These are phyloP conservation scores for Enteromius thamalakanensis DNA, from an alignment of 2,797 vertebrate species.

Conservation along the genomic window DNA sequence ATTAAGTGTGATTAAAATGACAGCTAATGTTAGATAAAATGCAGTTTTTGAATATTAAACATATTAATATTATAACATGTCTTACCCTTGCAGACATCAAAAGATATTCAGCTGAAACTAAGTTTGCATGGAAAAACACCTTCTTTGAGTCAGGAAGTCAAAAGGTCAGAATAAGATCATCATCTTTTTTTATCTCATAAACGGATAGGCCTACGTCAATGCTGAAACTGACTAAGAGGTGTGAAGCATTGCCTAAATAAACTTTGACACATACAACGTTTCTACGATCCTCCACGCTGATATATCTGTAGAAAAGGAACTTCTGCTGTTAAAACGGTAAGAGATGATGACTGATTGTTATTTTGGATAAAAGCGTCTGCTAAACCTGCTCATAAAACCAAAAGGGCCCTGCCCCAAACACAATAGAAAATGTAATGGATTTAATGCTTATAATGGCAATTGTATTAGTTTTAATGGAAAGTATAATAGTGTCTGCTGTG, in stretches of 20 bases:
- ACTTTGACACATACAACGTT: not conserved
- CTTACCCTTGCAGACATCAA: not conserved
- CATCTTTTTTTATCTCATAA: not conserved
- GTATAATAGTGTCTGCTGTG: too few relatives aligned
- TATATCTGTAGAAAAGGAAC: not conserved
- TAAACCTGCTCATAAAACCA: too few relatives aligned
- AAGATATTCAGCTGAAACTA: not conserved
- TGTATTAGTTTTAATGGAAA: too few relatives aligned
- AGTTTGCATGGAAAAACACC: not conserved
- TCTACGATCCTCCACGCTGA: not conserved
- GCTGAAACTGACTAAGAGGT: not conserved
- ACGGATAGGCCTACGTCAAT: too few relatives aligned
- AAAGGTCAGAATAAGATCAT: not conserved
- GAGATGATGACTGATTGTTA: not conserved
- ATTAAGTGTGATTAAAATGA: too few relatives aligned
- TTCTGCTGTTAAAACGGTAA: not conserved
- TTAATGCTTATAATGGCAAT: too few relatives aligned
- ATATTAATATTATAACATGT: not conserved
- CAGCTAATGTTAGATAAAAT: too few relatives aligned
- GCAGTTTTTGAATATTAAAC: not conserved
- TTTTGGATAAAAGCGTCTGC: too few relatives aligned
- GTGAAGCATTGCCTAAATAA: too few relatives aligned
- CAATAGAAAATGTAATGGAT: too few relatives aligned
- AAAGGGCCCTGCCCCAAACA: too few relatives aligned
- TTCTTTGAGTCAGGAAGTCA: not conserved